A percentile compares a stretch with the other conserved stretches of the same genome.
These are phyloP conservation scores for Gonatopus flavifemur DNA, from an alignment of 1,140 invertebrate species.

Conservation along the genomic window DNA sequence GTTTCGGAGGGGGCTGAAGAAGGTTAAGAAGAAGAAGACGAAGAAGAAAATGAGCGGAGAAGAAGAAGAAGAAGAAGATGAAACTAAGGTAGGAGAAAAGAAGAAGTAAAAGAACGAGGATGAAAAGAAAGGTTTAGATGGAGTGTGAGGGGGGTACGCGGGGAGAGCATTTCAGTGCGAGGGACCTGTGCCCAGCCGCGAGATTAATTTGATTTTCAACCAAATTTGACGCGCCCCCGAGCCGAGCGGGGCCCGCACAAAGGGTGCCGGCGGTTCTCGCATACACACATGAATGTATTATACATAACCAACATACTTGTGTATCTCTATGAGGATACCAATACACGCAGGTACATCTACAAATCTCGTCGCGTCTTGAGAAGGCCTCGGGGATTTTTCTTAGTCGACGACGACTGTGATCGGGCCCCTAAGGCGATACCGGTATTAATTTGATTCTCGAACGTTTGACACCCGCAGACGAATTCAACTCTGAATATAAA, in stretches of 20 bases:
- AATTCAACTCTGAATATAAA: too few species aligned
- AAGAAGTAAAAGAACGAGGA: neutral
- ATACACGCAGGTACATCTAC: too few species aligned
- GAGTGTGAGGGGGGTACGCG: neutral
- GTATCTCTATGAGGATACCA: too few species aligned
- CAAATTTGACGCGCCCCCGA: conserved; percentile 49
- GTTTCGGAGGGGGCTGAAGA: conserved; percentile 1
- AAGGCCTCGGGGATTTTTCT: neutral
- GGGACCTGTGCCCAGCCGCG: conserved; percentile 37
- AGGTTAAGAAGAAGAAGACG: conserved; percentile 3
- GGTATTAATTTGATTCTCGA: neutral
- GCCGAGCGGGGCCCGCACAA: conserved; percentile 35
- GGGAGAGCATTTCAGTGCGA: neutral
- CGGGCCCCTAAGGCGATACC: neutral
- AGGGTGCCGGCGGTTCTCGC: conserved; percentile 34
- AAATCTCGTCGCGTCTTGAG: too few species aligned
- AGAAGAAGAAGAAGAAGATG: conserved; percentile 1
- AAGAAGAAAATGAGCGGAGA: conserved; percentile 4
- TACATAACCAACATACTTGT: too few species aligned
- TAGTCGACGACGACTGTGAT: neutral
- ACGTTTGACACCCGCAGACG: neutral
- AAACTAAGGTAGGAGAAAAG: neutral
- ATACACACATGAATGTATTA: too few species aligned
- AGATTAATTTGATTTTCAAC: conserved; percentile 54
- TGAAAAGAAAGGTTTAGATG: neutral